Base-by-base conservation (phyloP, 2,888 invertebrate genomes). In the Netelia melanura region DNA sequence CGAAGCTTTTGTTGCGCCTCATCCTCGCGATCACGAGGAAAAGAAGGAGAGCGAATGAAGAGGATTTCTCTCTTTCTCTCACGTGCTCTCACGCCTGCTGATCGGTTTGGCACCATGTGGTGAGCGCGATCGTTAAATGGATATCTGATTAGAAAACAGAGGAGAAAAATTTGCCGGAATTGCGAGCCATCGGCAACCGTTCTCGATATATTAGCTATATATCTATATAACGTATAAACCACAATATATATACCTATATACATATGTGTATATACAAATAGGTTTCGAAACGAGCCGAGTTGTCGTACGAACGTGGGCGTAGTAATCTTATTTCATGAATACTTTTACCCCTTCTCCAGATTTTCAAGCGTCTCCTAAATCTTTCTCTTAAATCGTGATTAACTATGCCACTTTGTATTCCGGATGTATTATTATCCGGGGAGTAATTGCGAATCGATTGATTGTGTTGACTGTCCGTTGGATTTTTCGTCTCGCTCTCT, bases 41-140 rank as follows among this genome's bases (percentile, higher is more conserved):
- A 77, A 54, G 14, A 81, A 71, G 25, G 61, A 43, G 61, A 38
- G 43, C 67, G 54, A 17, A 56, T 48, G 54, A 68, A 68, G 17
- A 54, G 52, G 52, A 62, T 52, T 76, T 62, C 61, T 71, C 68
- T 78, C 76, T 25, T 25, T 25, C 25, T 25, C 25, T 25, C 25
- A 3, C 25, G 2, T 25, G 25, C 25, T 25, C 25, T 25, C 25
- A 68, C 83, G 61, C 23, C 67, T 62, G 70, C 71, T 79, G 52
- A 80, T 76, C 71, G 76, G 77, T 81, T 81, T 62, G 78, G 76
- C 71, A 85, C 82, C 86, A 84, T 85, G 86, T 68, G 83, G 86
- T 81, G 86, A 81, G 82, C 86, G 72, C 67, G 84, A 82, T 83
- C 81, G 84, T 81, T 81, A 83, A 84, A 83, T 70, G 84, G 68